Evolutionary conservation across 2,888 invertebrate species (phyloP), one percentile per base, ranked within the genome.

Genomic region (Polyommatus icarus): DNA sequence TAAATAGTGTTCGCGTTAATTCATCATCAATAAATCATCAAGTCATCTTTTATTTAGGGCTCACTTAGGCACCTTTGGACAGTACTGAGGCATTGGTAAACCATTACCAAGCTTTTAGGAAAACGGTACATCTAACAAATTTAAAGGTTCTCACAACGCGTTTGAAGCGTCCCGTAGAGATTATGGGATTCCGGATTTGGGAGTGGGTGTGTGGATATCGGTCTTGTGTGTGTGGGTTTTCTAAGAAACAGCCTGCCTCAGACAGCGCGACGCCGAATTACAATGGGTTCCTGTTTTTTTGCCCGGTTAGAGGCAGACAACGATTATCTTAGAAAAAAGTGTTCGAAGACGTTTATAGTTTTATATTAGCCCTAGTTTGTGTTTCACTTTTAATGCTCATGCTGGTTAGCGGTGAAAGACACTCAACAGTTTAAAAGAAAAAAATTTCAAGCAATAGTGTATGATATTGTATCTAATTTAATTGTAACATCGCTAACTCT

Each of bases 251-350:
- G 85, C 83, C 82, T 85, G 86, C 80, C 84, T 87, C 92, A 93
- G 93, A 93, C 93, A 87, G 93, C 92, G 87, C 91, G 93, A 88
- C 93, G 93, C 93, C 90, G 84, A 82, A 86, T 84, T 86, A 93
- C 92, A 93, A 93, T 91, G 86, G 91, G 83, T 83, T 85, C 86
- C 83, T 84, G 85, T 92, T 92, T 88, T 88, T 92, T 90, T 90
- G 86, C 88, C 85, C 84, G 82, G 80, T 85, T 83, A 85, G 88
- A 86, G 87, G 86, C 85, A 86, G 84, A 85, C 86, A 85, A 84
- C 84, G 87, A 85, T 85, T 84, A 84, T 84, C 84, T 84, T 86
- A 88, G 86, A 89, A 90, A 91, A 91, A 91, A 89, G 88, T 82
- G 80, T 84, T 85, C 86, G 88, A 88, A 87, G 89, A 86, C 88